Base-by-base conservation (phyloP, 2,888 invertebrate species). In the Panzeria rudis region DNA sequence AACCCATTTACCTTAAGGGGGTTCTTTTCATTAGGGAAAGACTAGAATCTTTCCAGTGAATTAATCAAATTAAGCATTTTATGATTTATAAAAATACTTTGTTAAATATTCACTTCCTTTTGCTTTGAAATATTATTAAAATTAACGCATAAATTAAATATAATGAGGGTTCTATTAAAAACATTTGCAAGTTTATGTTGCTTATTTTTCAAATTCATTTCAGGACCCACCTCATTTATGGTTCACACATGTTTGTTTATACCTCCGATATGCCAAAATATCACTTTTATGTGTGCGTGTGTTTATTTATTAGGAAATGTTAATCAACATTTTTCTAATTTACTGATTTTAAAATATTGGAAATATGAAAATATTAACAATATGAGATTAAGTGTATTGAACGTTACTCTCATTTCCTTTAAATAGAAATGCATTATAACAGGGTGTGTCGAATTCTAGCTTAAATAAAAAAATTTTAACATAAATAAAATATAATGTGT, bases 71-170 rank as follows among this genome's bases (percentile, higher is more conserved):
- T 54, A 76, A 29, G 41, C 8, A 13, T 3, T 25, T 75, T 52
- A 41, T 64, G 50, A 75, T 52, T 75, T 52, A 64, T 29, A 29
- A 52, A 52, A 3, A 44, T 64, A 44, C 38, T 41, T 64, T 54
- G 11, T n/a, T 66, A 7, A 32, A 64, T 20, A 20, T 29, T 52
- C n/a, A 35, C 23, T 4, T 47, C 47, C 32, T 47, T 11, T 64
- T 2, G 11, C 15, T 38, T 20, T 0, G 4, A 54, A 54, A 54
- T 54, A 54, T 13, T 6, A 54, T n/a, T 25, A 25, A 7, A 29
- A n/a, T 56, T 59, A 0, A 17, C 0, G 13, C 20, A 38, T 20
- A 35, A 62, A 23, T 9, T 11, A 13, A 23, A 11, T 23, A 7
- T 52, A 1, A 23, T 17, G 13, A 52, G 23, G 17, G 47, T 17